Evolutionary conservation across 2,888 invertebrate genomes (phyloP).

Genomic region (Plebejus anna): DNA sequence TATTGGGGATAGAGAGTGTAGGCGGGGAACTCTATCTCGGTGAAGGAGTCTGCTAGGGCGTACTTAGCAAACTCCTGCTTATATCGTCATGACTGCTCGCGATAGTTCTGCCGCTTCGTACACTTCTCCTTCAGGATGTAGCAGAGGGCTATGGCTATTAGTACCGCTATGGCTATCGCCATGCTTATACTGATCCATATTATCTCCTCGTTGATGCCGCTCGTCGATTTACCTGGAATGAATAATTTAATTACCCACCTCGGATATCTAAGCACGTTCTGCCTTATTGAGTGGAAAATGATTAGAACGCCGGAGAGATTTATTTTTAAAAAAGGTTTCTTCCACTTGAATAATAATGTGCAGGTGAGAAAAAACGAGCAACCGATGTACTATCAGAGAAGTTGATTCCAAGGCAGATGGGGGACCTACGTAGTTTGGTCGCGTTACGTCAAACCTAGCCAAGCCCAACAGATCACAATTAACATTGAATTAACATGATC

Average conservation of each 20-base stretch:
- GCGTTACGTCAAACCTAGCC: too few species aligned
- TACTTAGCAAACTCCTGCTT: slow-evolving; percentile 74
- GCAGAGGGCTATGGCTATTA: slow-evolving; percentile 90
- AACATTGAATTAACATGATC: too few species aligned
- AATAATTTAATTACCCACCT: not conserved
- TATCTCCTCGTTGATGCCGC: slow-evolving; percentile 92
- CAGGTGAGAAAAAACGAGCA: not conserved
- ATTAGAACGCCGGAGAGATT: not conserved
- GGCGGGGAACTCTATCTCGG: slow-evolving; percentile 60
- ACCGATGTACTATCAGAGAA: not conserved
- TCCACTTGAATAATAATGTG: not conserved
- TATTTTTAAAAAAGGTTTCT: not conserved
- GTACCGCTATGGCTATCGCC: slow-evolving; percentile 89
- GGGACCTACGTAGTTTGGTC: too few species aligned
- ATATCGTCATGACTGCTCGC: slow-evolving; percentile 84
- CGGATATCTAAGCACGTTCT: not conserved
- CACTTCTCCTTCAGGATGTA: slow-evolving; percentile 91
- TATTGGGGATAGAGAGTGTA: slow-evolving; percentile 72
- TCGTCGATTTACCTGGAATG: slow-evolving; percentile 87
- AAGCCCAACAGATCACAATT: too few species aligned
- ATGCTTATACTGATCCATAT: slow-evolving; percentile 94
- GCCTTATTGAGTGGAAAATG: not conserved
- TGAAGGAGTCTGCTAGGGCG: slow-evolving; percentile 67
- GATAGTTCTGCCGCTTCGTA: slow-evolving; percentile 85
- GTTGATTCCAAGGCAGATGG: too few species aligned